Conservation (phyloP, 1,140 invertebrate genomes). For the Tetramorium alpestre region DNA sequence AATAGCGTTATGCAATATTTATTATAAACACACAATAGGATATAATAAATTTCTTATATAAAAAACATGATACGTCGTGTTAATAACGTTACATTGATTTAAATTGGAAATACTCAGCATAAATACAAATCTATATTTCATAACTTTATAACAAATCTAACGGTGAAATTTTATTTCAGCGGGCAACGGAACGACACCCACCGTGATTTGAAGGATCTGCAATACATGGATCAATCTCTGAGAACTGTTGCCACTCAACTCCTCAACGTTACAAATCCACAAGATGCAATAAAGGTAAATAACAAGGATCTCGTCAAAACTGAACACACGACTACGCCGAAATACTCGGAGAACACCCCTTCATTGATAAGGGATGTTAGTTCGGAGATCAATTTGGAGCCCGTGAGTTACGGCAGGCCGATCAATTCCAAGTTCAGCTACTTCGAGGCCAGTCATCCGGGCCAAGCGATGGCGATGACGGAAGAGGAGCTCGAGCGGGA, state of each 20-base stretch:
- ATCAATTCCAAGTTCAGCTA: constrained; percentile 84
- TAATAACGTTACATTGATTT: neutral
- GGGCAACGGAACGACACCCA: constrained; percentile 27
- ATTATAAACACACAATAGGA: neutral
- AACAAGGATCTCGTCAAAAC: constrained; percentile 32
- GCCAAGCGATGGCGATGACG: constrained; percentile 84
- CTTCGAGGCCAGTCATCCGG: constrained; percentile 83
- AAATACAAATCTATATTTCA: neutral
- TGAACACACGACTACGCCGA: neutral
- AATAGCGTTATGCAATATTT: neutral
- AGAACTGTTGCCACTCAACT: constrained; percentile 83
- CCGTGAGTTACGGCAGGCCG: constrained; percentile 78
- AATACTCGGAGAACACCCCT: neutral
- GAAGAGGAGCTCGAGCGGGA: constrained; percentile 84
- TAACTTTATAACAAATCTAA: neutral
- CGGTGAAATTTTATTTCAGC: constrained; percentile 59
- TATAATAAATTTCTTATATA: neutral
- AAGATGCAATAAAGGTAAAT: constrained; percentile 60
- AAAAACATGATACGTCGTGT: neutral
- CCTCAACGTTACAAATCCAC: constrained; percentile 77
- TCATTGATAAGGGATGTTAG: constrained; percentile 54
- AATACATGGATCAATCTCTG: constrained; percentile 82
- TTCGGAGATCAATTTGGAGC: constrained; percentile 60
- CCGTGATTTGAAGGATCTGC: constrained; percentile 78
- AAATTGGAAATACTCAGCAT: neutral